Conservation (phyloP, 1,140 invertebrate genomes). For the Bombus breviceps region DNA sequence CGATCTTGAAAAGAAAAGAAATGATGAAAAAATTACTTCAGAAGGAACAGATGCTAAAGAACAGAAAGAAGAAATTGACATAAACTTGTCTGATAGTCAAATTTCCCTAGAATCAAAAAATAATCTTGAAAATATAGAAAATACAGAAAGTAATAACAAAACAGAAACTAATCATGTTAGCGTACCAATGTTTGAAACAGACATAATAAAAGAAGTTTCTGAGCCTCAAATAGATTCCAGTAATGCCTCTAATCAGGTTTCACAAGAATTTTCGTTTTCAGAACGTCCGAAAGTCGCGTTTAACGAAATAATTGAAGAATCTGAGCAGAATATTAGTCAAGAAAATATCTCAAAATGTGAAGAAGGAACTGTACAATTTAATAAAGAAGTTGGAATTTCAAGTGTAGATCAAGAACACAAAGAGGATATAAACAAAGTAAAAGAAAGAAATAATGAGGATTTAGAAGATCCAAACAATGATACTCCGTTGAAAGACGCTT, state of each 20-base stretch:
- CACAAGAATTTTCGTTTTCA: not conserved
- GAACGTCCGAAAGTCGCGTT: not conserved
- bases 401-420: not conserved
- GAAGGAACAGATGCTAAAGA: not conserved
- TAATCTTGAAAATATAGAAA: not conserved
- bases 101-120: not conserved
- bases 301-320: not conserved
- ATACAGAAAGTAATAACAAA: not conserved
- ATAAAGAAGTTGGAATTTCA: not conserved
- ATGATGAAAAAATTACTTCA: not conserved
- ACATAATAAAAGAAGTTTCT: not conserved
- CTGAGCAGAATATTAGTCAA: not conserved
- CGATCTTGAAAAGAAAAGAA: not conserved
- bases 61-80: not conserved
- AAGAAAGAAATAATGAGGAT: not conserved
- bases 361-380: not conserved
- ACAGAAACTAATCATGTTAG: not conserved
- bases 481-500: not conserved
- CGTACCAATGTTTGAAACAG: too few species aligned
- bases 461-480: not conserved
- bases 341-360: too few species aligned
- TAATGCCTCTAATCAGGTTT: not conserved
- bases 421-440: not conserved
- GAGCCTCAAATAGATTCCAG: not conserved
- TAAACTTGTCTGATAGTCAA: not conserved